Evolutionary conservation across 2,113 vertebrate genomes (phyloP), one percentile per base, ranked within the genome.

Genomic region (Tautogolabrus adspersus): DNA sequence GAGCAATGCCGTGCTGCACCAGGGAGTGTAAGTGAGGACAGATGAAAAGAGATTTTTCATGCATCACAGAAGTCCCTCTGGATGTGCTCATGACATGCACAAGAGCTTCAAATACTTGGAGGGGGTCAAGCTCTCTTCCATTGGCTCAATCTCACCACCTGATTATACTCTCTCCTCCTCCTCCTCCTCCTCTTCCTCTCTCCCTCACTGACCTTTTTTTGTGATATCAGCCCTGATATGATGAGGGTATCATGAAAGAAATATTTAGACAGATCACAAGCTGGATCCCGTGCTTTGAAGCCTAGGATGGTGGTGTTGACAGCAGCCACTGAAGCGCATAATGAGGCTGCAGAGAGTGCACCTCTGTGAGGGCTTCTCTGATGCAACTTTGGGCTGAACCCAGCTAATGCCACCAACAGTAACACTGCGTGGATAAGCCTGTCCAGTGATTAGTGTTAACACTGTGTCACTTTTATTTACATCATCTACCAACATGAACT

Each of bases 231-330:
- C 58, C 13, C 19, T 69, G 78, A 69, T 80, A 60, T 70, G 84
- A 72, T 23, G 81, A 79, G 59, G 66, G 47, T 71, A 78, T 79
- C 62, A 82, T 88, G 74, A 87, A 89, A 85, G 78, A 88, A 81
- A 87, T 84, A 82, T 91, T 89, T 83, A 82, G 81, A 76, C 71
- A 63, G 81, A 88, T 91, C 87, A 88, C 71, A 91, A 85, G 87
- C 78, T 66, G 18, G 66, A 84, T 80, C 63, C 54, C 1, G 3
- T 51, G 82, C 90, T 91, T 91, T 93, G 89, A 92, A 88, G 84
- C 80, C 74, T 57, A 60, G 66, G 19, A 67, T 84, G 78, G 68
- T 75, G 71, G 66, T 80, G 82, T 73, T 83, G 90, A 83, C 82
- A 84, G 82, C 73, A 81, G 71, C 81, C 58, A 63, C 70, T 75